Evolutionary conservation across 2,888 invertebrate species (phyloP).

Genomic region (Pachymerium ferrugineum): DNA sequence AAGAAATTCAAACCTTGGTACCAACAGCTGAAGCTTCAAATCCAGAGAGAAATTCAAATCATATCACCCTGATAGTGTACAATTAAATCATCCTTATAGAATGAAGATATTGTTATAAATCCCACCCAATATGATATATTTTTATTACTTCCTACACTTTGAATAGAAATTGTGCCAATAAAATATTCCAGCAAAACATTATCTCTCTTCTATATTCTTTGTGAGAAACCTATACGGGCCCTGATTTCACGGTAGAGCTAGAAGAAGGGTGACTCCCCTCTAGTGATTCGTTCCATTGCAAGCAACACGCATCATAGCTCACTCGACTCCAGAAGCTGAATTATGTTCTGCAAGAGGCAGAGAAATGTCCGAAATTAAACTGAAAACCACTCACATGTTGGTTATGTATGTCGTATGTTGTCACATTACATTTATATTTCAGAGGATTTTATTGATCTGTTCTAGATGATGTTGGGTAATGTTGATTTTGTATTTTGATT

Average conservation of each 20-base stretch:
- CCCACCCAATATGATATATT: no score
- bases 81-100: no score
- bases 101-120: no score
- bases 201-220: not conserved
- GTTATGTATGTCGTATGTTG: not conserved
- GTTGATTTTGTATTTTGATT: no score
- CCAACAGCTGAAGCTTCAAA: no score
- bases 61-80: no score
- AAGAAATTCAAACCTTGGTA: no score
- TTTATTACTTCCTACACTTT: not conserved
- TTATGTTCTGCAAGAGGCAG: not conserved
- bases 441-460: no score
- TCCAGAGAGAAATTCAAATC: no score
- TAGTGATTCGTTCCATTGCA: constrained; percentile 8
- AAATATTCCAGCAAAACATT: not conserved
- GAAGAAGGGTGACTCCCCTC: not conserved
- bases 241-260: not conserved
- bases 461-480: not conserved
- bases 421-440: not conserved
- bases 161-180: not conserved
- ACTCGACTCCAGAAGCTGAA: not conserved
- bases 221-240: constrained; percentile 6
- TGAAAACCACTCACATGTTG: not conserved
- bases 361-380: not conserved
- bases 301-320: not conserved